A percentile compares a stretch with the other conserved stretches of the same genome.
Conservation (phyloP, 2,888 invertebrate species). For the Pheosia tremula region DNA sequence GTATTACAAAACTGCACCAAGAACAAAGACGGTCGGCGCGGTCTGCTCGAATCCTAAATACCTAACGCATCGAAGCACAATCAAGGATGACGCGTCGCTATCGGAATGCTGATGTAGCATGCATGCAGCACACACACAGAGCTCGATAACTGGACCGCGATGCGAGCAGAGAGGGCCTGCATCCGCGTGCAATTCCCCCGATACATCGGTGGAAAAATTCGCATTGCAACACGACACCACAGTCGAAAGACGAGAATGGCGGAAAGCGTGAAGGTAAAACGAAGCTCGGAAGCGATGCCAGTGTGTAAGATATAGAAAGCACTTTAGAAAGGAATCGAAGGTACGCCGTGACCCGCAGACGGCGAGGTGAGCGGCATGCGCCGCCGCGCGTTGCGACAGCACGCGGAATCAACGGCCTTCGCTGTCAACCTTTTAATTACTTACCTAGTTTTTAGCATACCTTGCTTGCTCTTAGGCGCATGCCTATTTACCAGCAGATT, state of each 20-base stretch:
- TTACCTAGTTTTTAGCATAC: slow-evolving; percentile 55
- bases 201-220: slow-evolving; percentile 40
- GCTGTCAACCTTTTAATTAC: slow-evolving; percentile 78
- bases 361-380: slow-evolving; percentile 69
- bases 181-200: slow-evolving; percentile 48
- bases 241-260: slow-evolving; percentile 54
- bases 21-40: slow-evolving; percentile 53
- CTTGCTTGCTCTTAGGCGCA: slow-evolving; percentile 39
- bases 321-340: slow-evolving; percentile 83
- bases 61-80: slow-evolving; percentile 62
- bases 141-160: slow-evolving; percentile 58
- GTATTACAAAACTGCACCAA: slow-evolving; percentile 48
- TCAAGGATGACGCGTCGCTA: slow-evolving; percentile 69
- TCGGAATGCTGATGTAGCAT: slow-evolving; percentile 77
- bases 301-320: slow-evolving; percentile 77
- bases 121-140: slow-evolving; percentile 61
- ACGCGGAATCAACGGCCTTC: slow-evolving; percentile 78
- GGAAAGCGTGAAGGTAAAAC: slow-evolving; percentile 65
- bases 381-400: slow-evolving; percentile 69
- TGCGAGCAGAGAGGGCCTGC: slow-evolving; percentile 49
- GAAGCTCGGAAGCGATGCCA: slow-evolving; percentile 57
- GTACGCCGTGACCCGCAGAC: slow-evolving; percentile 76
- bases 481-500: slow-evolving; percentile 18
- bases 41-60: slow-evolving; percentile 59
- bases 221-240: slow-evolving; percentile 56